phyloP scores from a whole-genome alignment of 35 echinoderm and acorn worm genomes.

The Apostichopus californicus region DNA sequence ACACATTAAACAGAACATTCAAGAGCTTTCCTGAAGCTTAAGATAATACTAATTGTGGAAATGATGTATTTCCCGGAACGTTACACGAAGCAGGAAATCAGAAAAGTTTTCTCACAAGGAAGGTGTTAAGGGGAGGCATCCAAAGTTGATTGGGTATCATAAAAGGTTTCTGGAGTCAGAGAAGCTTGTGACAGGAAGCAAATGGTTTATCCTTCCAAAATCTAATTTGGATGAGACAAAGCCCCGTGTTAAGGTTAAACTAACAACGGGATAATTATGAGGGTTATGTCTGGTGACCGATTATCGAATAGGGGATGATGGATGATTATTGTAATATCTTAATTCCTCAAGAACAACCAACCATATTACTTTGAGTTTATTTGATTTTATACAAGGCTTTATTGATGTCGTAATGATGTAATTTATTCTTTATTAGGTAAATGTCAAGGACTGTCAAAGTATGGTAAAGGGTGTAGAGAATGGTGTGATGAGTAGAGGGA shows the following conservation, averaged over 20 bases:
- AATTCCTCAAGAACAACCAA: no score
- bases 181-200: not conserved
- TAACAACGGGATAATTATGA: no score
- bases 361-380: no score
- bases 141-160: not conserved
- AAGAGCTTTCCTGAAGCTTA: not conserved
- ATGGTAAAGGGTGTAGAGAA: not conserved
- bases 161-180: not conserved
- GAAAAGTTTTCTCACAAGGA: not conserved
- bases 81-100: not conserved
- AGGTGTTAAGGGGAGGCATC: not conserved
- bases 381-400: no score
- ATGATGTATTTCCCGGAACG: not conserved
- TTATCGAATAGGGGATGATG: no score
- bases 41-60: slow-evolving; percentile 1
- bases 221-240: not conserved
- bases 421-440: no score
- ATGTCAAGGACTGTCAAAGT: no score
- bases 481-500: not conserved
- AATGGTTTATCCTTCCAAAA: not conserved
- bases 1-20: not conserved
- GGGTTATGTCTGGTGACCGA: no score
- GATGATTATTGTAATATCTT: no score
- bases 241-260: no score
- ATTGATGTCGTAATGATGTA: no score